Evolutionary conservation across 2,113 vertebrate species (phyloP).

Genomic region (Mellivora capensis): DNA sequence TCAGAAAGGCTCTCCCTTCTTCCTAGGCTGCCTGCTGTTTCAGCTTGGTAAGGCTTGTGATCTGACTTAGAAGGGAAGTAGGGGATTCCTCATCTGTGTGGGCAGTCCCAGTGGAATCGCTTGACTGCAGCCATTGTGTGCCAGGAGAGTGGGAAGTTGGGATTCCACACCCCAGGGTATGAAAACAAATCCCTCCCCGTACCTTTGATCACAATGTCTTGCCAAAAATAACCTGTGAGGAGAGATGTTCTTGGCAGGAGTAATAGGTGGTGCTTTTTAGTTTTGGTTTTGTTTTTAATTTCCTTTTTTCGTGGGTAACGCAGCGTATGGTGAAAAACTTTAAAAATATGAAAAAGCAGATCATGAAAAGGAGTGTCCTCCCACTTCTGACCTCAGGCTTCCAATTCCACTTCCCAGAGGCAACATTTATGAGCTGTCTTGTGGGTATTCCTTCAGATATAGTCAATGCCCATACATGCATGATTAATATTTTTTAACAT

Average conservation of each 20-base stretch:
- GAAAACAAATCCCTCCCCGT: neutral
- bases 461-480: neutral
- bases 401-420: neutral
- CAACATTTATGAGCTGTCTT: neutral
- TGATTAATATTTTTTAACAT: neutral
- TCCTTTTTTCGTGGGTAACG: neutral
- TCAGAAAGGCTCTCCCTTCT: neutral
- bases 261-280: neutral
- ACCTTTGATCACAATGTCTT: neutral
- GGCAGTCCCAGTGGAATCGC: neutral
- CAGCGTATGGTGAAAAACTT: neutral
- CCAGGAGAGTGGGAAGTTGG: conserved; percentile 35
- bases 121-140: neutral
- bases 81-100: conserved; percentile 18
- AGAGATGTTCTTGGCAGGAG: conserved; percentile 17
- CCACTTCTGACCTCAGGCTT: neutral
- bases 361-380: neutral
- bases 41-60: neutral
- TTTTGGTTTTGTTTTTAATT: neutral
- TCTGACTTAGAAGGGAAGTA: neutral
- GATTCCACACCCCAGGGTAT: neutral
- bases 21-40: neutral
- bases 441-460: neutral
- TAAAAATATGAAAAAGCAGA: neutral
- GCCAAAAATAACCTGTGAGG: neutral